Evolutionary conservation across 2,888 invertebrate species (phyloP), one percentile per base, ranked within the genome.

Genomic region (Lacanobia oleracea): DNA sequence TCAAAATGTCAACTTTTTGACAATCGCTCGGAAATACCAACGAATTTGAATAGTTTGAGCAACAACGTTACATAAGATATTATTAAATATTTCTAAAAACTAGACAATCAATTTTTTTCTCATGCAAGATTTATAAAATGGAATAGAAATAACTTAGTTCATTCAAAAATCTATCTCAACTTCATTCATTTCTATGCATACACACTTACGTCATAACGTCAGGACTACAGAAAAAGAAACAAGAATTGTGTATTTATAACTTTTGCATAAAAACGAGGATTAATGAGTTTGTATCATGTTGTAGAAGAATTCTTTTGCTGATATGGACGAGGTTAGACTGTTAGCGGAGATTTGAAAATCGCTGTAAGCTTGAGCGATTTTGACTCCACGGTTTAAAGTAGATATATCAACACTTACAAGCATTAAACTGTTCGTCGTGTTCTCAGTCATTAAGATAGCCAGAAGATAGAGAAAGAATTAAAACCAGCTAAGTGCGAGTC

Each of bases 191-290:
- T 64, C n/a, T 60, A 69, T 79, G 72, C 77, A 60, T 14, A 64
- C 33, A 50, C 8, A 21, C 8, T 57, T 40, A 27, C n/a, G 18
- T 16, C n/a, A 68, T 66, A 57, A 72, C 63, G 53, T 82, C 68
- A 77, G 37, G 10, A 48, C 57, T 7, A 65, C 27, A 57, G 21
- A 71, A 67, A 75, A 57, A 48, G 16, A 65, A 63, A 51, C 16
- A 53, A 1, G n/a, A n/a, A n/a, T n/a, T n/a, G n/a, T n/a, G 18
- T 80, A 69, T 77, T 72, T 69, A 72, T 69, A 75, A 18, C 9
- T 27, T 69, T 65, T 64, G 59, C 53, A 72, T 82, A 67, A 57
- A 72, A 72, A 62, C 45, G 14, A 53, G 14, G 16, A 72, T 51
- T 45, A 69, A 60, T 61, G 78, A 50, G 53, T 18, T 66, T 43